Evolutionary conservation across 2,113 vertebrate genomes (phyloP).

Genomic region (Neoarius graeffei): DNA sequence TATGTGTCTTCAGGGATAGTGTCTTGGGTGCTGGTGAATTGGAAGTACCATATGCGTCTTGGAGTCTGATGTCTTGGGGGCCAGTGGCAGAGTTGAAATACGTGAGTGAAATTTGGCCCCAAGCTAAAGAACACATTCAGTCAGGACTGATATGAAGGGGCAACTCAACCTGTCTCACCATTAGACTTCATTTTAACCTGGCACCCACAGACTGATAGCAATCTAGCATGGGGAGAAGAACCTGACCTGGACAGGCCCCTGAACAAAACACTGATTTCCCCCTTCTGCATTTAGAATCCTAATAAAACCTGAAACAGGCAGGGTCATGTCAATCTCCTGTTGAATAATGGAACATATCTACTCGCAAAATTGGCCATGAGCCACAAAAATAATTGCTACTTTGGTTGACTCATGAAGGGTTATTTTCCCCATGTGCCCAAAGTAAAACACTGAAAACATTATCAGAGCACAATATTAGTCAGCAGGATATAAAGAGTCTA

Average conservation of each 20-base stretch:
- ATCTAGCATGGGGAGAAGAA: not conserved
- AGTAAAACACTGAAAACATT: not conserved
- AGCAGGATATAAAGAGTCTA: not conserved
- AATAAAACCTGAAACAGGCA: not conserved
- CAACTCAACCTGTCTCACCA: not conserved
- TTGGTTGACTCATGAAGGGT: not conserved
- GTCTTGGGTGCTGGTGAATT: not conserved
- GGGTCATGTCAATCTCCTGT: not conserved
- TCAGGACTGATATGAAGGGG: not conserved
- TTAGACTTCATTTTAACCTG: not conserved
- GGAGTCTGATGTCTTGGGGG: not conserved
- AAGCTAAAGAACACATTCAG: not conserved
- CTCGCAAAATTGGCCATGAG: not conserved
- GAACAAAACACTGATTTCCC: not conserved
- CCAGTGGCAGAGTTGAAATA: not conserved
- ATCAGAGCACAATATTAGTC: not conserved
- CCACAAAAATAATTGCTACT: not conserved
- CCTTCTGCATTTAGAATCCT: not conserved
- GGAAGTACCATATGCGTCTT: not conserved
- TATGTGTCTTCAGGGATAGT: not conserved
- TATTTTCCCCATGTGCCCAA: not conserved
- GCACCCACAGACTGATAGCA: not conserved
- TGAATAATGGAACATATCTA: not conserved
- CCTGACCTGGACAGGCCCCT: not conserved
- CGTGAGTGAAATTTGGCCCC: not conserved